phyloP scores from a whole-genome alignment of 2,797 vertebrate species.

The Ispidina lecontei region DNA sequence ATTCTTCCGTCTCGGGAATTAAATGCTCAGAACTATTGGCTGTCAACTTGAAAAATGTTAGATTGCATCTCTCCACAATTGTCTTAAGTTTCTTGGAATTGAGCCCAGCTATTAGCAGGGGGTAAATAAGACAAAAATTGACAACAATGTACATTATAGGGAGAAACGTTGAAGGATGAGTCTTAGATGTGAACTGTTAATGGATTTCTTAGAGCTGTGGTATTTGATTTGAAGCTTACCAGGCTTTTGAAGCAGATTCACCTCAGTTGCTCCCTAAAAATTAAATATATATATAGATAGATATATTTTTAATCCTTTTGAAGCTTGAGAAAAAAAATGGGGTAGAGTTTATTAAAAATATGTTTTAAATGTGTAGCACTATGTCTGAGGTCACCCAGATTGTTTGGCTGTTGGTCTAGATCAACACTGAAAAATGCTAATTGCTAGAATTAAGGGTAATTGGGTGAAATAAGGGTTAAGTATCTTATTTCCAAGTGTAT shows the following conservation, averaged over 20 bases:
- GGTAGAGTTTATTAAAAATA: not conserved
- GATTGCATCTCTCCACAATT: slow-evolving; percentile 55
- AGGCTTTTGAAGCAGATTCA: slow-evolving; percentile 2
- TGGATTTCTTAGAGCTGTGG: slow-evolving; percentile 36
- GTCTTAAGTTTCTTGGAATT: slow-evolving; percentile 61
- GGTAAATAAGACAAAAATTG: slow-evolving; percentile 69
- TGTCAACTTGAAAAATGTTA: slow-evolving; percentile 63
- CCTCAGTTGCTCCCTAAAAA: not conserved
- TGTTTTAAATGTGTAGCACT: not conserved
- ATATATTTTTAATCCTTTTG: not conserved
- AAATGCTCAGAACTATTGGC: slow-evolving; percentile 50
- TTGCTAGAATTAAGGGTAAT: not conserved
- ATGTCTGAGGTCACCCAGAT: not conserved
- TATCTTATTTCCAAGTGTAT: not conserved
- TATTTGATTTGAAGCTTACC: slow-evolving; percentile 26
- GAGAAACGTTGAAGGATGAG: slow-evolving; percentile 29
- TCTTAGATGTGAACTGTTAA: slow-evolving; percentile 25
- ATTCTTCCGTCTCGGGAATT: slow-evolving; percentile 35
- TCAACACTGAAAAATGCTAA: not conserved
- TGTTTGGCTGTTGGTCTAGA: not conserved
- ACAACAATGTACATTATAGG: slow-evolving; percentile 47
- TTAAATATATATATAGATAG: not conserved
- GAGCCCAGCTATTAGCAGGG: slow-evolving; percentile 66
- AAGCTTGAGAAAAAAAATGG: not conserved
- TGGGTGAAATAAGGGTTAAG: not conserved